These are phyloP conservation scores for Lordiphosa clarofinis DNA, from an alignment of 1,140 invertebrate species.

Conservation along the genomic window DNA sequence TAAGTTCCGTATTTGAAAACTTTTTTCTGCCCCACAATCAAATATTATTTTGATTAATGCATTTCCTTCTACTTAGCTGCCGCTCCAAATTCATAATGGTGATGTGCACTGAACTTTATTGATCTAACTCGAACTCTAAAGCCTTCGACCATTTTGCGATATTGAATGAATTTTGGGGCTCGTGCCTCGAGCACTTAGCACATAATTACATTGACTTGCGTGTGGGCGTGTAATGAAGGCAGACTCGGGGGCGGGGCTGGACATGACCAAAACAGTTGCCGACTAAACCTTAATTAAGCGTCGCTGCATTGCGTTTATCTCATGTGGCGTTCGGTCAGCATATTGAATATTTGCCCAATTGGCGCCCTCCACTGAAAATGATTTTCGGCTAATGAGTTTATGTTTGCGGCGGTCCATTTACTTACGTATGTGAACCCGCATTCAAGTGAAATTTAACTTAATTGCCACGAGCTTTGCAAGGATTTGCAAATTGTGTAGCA, in stretches of 20 bases:
- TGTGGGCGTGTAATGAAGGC: background rate
- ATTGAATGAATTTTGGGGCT: constrained; percentile 30
- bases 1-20: too few species aligned
- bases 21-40: too few species aligned
- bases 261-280: constrained; percentile 2
- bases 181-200: constrained; percentile 32
- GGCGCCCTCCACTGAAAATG: constrained; percentile 12
- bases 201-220: constrained; percentile 46
- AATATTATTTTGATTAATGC: too few species aligned
- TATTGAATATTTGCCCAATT: constrained; percentile 48
- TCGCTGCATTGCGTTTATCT: constrained; percentile 36
- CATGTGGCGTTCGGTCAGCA: constrained; percentile 23
- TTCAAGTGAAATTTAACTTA: constrained; percentile 3
- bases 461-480: background rate
- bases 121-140: constrained; percentile 1
- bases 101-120: too few species aligned
- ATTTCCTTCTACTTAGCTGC: too few species aligned
- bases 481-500: too few species aligned
- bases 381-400: constrained; percentile 45
- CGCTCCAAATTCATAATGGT: too few species aligned
- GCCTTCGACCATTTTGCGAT: constrained; percentile 15
- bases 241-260: background rate
- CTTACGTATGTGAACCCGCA: background rate
- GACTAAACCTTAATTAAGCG: constrained; percentile 49
- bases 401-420: constrained; percentile 27